Evolutionary conservation across 2,888 invertebrate species (phyloP), one percentile per base, ranked within the genome.

Genomic region (Acleris emargana): DNA sequence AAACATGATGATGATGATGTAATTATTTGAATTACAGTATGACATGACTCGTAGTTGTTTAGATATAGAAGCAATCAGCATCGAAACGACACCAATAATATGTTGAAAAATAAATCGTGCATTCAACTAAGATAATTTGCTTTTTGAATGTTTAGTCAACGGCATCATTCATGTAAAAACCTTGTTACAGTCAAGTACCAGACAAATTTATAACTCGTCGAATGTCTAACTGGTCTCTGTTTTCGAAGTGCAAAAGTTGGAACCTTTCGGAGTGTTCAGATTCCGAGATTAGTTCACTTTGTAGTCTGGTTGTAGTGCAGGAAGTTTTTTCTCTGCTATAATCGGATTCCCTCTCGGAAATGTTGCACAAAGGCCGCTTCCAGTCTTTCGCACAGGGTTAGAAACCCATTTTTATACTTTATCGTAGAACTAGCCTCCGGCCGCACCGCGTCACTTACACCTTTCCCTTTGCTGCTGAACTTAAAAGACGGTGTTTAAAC

Each of bases 41-140:
- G 80, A 80, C 80, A 79, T 84, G 81, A 83, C 84, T 83, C 77
- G 81, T 84, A 87, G 87, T 87, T 84, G 81, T 73, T 76, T 76
- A 80, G 86, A 88, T 88, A 87, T 83, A 76, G 70, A 67, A 64
- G 68, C 76, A 79, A 82, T 80, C 79, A 80, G 73, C 69, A 61
- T 43, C 43, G 3, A n/a, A 67, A 74, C 67, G 81, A 79, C 82
- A 83, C 80, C 47, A 57, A 42, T 50, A 58, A 59, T 60, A 61
- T 67, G 60, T 69, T 58, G 54, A 60, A 42, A 61, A 43, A 67
- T 62, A 62, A 58, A 62, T 43, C 38, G 42, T 62, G 52, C 61
- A 57, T 66, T 61, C n/a, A 62, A 72, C 72, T 71, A 64, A 70
- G 77, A 81, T 83, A 83, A 83, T 81, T 84, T 73, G 74, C 77